phyloP scores from a whole-genome alignment of 2,113 vertebrate genomes.

The Caranx ignobilis region DNA sequence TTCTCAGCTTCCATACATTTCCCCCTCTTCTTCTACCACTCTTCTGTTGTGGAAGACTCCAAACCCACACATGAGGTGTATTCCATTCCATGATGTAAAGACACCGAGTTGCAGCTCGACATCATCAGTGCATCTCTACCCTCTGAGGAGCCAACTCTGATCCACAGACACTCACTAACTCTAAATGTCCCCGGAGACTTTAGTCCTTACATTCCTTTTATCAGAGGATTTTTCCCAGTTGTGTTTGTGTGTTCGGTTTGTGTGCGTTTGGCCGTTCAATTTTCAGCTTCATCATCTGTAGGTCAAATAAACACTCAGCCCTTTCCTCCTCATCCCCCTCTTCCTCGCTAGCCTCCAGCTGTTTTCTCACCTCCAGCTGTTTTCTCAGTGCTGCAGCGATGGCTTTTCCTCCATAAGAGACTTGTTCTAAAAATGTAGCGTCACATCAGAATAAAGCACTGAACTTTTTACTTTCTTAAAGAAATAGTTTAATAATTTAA shows the following conservation, averaged over 20 bases:
- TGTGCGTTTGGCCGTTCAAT: not conserved
- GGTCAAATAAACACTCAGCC: not conserved
- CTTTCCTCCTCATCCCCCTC: not conserved
- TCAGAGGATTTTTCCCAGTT: not conserved
- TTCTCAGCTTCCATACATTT: not conserved
- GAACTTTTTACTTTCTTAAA: conserved; percentile 17
- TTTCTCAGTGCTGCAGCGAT: not conserved
- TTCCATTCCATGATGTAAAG: too few species aligned
- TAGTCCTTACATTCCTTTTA: conserved; percentile 29
- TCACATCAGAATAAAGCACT: conserved; percentile 9
- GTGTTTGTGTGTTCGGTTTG: conserved; percentile 8
- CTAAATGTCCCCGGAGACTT: conserved; percentile 1
- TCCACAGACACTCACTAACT: not conserved
- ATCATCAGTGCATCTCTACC: not conserved
- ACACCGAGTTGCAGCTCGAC: too few species aligned
- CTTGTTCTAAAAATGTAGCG: conserved; percentile 40
- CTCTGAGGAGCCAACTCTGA: not conserved
- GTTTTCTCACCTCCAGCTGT: not conserved
- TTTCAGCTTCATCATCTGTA: conserved; percentile 12
- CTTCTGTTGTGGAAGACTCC: too few species aligned
- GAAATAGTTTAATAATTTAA: not conserved
- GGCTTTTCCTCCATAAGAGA: conserved; percentile 1
- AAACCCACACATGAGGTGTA: too few species aligned
- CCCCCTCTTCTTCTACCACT: too few species aligned
- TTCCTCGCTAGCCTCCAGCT: not conserved